Evolutionary conservation across 2,113 vertebrate species (phyloP), one percentile per base, ranked within the genome.

Genomic region (Tricholaema leucomelas): DNA sequence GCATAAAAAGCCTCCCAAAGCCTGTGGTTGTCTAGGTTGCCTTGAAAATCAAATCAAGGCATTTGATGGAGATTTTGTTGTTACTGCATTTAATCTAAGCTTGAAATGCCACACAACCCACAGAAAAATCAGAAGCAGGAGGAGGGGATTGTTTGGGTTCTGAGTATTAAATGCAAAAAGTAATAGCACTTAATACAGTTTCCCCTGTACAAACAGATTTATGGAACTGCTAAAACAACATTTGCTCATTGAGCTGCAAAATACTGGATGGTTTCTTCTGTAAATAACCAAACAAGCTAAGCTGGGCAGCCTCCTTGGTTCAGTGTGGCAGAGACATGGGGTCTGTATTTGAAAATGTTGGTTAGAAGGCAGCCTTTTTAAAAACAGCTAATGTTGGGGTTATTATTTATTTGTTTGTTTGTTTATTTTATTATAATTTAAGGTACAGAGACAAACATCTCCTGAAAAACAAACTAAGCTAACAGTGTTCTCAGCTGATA

Each of bases 111-210:
- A 91, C 30, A 10, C 56, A 69, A 88, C 48, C 65, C 63, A 94
- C 95, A 96, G 89, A 92, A 96, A 95, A 93, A 96, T 77, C 81
- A 91, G 70, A 93, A 85, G 40, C 70, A 66, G 61, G 88, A 78
- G 88, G 81, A n/a, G 90, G 25, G 8, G 14, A 72, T 72, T 81
- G 24, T 82, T 88, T 96, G 92, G 36, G 73, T 96, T 96, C 88
- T 95, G 93, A 95, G 94, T 95, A 92, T 85, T 92, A 96, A 96
- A 96, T 83, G 44, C 84, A 96, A 79, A 95, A 84, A 61, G 46
- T 74, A 95, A 83, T 56, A 70, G 78, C 79, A 79, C 55, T 85
- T 90, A 90, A 21, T 88, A 91, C 95, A 95, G 97, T 61, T 96
- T 96, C 92, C 81, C 79, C 76, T 35, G 74, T 91, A 81, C 59